These are phyloP conservation scores for Chrysomallon squamiferum DNA, from an alignment of 1,140 invertebrate species.

Conservation along the genomic window DNA sequence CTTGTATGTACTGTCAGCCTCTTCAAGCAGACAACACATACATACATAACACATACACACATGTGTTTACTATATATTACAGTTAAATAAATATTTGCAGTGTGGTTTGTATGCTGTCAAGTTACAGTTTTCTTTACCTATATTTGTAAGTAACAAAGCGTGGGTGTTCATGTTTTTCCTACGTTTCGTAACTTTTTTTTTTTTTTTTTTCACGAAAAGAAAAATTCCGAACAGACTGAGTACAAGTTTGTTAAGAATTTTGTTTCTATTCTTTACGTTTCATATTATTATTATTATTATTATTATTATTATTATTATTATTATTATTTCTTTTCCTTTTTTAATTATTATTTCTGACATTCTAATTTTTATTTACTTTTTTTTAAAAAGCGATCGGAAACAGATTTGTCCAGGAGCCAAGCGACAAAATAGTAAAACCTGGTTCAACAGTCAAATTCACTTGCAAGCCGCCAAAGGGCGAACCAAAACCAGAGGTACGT, in stretches of 20 bases:
- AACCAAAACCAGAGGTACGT: neutral
- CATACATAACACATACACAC: no score
- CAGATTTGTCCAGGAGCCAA: neutral
- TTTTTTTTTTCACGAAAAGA: no score
- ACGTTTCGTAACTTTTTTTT: no score
- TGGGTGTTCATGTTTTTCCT: no score
- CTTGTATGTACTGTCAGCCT: neutral
- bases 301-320: neutral
- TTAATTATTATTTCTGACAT: neutral
- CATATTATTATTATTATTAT: neutral
- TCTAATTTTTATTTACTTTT: neutral
- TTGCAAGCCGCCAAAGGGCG: neutral
- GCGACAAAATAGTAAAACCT: neutral
- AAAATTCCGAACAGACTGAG: no score
- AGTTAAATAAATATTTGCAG: no score
- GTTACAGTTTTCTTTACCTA: no score
- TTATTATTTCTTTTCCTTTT: neutral
- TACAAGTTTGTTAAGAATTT: no score
- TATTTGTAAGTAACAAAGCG: no score
- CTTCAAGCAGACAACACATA: no score
- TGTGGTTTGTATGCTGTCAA: no score
- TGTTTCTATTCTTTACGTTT: neutral
- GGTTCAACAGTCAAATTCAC: conserved; percentile 1
- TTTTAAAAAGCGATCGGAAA: neutral
- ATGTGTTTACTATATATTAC: no score